phyloP scores from a whole-genome alignment of 2,888 invertebrate genomes.

The Oscheius sp. region DNA sequence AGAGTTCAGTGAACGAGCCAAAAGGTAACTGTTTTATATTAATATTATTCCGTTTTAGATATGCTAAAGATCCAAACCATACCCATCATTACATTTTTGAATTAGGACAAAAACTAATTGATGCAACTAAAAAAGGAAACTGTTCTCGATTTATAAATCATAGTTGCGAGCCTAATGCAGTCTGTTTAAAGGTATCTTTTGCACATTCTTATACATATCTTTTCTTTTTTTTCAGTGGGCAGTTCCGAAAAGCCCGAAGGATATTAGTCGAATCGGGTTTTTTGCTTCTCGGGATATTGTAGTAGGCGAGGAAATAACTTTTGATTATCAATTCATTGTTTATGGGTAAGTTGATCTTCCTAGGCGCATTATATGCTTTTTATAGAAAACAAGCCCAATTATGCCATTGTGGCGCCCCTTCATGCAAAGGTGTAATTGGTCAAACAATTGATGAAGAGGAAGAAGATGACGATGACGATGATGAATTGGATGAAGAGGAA shows the following conservation, averaged over 20 bases:
- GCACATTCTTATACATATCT: not conserved
- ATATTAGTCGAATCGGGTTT: slow-evolving; percentile 81
- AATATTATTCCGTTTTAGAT: slow-evolving; percentile 2
- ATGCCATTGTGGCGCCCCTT: slow-evolving; percentile 88
- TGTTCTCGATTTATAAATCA: slow-evolving; percentile 97
- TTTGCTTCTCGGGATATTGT: slow-evolving; percentile 86
- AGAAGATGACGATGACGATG: slow-evolving; percentile 35
- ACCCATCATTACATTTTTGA: slow-evolving; percentile 96
- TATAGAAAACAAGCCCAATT: slow-evolving; percentile 90
- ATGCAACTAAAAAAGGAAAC: slow-evolving; percentile 94
- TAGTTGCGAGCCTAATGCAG: slow-evolving; percentile 97
- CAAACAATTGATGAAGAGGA: slow-evolving; percentile 34
- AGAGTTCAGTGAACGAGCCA: slow-evolving; percentile 38
- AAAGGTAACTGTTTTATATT: slow-evolving; percentile 20
- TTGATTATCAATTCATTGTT: slow-evolving; percentile 96
- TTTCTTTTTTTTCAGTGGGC: slow-evolving; percentile 34
- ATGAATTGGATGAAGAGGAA: slow-evolving; percentile 9
- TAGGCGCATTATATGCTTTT: slow-evolving; percentile 5
- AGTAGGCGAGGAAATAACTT: slow-evolving; percentile 93
- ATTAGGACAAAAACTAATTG: slow-evolving; percentile 89
- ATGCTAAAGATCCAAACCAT: slow-evolving; percentile 78
- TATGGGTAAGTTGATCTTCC: slow-evolving; percentile 80
- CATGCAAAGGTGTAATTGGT: slow-evolving; percentile 94
- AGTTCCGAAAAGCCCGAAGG: slow-evolving; percentile 45
- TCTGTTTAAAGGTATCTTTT: slow-evolving; percentile 84